Evolutionary conservation across 2,113 vertebrate genomes (phyloP).

Genomic region (Salvator merianae): DNA sequence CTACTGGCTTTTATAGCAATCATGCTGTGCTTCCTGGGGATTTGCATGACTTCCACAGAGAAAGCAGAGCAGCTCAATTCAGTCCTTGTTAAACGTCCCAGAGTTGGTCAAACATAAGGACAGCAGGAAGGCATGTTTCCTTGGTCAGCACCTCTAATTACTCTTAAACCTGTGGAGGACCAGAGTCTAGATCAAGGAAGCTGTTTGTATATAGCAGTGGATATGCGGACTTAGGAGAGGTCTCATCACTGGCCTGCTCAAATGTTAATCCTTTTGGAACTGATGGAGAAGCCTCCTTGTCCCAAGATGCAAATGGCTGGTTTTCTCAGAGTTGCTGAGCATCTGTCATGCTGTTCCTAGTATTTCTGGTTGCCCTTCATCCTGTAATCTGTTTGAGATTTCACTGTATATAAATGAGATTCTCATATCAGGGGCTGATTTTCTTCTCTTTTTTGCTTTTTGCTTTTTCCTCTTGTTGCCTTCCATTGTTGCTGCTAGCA

Average conservation of each 20-base stretch:
- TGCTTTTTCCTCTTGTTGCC: conserved; percentile 24
- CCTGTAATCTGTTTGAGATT: conserved; percentile 30
- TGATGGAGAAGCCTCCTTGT: background rate
- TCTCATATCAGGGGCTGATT: conserved; percentile 59
- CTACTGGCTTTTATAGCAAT: background rate
- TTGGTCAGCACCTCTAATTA: too few relatives aligned
- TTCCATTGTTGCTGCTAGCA: conserved; percentile 1
- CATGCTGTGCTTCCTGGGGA: background rate
- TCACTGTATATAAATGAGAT: conserved; percentile 56
- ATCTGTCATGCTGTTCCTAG: background rate
- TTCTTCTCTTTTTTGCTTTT: conserved; percentile 65
- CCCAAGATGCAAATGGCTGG: background rate
- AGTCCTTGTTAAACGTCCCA: too few relatives aligned
- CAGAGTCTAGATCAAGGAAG: background rate
- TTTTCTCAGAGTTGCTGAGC: background rate
- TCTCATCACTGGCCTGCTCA: too few relatives aligned
- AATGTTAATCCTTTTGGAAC: too few relatives aligned
- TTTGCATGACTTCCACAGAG: background rate
- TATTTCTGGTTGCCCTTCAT: conserved; percentile 36
- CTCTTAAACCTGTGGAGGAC: too few relatives aligned
- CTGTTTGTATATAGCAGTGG: background rate
- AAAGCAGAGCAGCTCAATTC: background rate
- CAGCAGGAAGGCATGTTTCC: too few relatives aligned
- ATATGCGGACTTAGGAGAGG: background rate
- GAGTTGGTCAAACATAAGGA: too few relatives aligned